These are phyloP conservation scores for Circaetus cinerascens DNA, from an alignment of 2,113 vertebrate genomes.

Conservation along the genomic window DNA sequence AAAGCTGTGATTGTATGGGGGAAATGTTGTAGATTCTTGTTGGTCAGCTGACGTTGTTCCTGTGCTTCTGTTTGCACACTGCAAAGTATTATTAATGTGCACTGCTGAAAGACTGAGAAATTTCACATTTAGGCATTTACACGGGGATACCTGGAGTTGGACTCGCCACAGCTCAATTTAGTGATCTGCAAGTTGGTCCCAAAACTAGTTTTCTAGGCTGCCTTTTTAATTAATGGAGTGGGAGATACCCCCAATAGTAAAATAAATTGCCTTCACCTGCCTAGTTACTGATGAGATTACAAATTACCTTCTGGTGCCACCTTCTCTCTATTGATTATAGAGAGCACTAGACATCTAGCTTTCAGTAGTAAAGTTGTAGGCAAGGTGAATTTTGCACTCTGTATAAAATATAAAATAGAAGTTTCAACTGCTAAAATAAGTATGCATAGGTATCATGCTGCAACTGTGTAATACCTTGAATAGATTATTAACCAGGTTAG, in stretches of 20 bases:
- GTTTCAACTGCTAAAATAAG: background rate
- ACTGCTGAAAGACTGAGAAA: background rate
- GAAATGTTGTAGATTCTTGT: background rate
- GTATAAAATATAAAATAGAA: background rate
- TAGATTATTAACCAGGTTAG: slow-evolving; percentile 88
- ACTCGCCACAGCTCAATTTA: background rate
- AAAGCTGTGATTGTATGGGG: background rate
- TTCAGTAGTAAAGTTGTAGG: background rate
- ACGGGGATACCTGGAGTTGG: background rate
- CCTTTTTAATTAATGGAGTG: background rate
- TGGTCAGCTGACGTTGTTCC: background rate
- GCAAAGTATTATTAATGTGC: background rate
- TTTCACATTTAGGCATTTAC: background rate
- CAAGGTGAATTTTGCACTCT: background rate
- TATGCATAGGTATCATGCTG: background rate
- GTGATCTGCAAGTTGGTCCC: background rate
- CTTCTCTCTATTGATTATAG: background rate
- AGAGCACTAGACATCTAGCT: background rate
- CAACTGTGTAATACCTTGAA: background rate
- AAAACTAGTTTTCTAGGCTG: background rate
- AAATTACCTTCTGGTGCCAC: background rate
- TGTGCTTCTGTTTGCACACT: background rate
- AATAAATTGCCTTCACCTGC: background rate
- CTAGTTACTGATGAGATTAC: background rate
- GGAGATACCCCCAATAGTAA: background rate